These are phyloP conservation scores for Donacobius atricapilla DNA, from an alignment of 2,113 vertebrate species.

Conservation along the genomic window DNA sequence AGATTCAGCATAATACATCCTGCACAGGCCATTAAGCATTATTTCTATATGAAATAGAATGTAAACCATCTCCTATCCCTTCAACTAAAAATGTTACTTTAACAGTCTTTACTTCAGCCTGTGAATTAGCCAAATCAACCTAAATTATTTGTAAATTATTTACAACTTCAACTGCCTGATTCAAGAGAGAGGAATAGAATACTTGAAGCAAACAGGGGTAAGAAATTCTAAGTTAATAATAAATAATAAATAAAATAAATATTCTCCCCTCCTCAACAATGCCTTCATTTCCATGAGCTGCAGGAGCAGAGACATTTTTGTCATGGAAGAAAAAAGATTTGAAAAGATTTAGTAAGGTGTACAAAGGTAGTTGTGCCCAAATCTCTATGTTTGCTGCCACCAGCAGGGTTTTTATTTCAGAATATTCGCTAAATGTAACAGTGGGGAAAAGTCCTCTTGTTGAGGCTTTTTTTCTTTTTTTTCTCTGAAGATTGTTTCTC, in stretches of 20 bases:
- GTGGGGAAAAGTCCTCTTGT: background rate
- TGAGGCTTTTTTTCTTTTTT: background rate
- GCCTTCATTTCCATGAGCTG: background rate
- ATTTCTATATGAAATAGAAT: background rate
- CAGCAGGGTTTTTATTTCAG: background rate
- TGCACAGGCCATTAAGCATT: background rate
- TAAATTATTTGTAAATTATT: background rate
- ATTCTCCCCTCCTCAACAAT: background rate
- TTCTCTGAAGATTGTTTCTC: background rate
- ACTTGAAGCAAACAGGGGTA: background rate
- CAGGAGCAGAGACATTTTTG: background rate
- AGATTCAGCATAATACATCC: background rate
- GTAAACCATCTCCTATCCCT: background rate
- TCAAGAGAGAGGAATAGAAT: background rate
- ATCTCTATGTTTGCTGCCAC: accelerated
- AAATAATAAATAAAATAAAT: too few relatives aligned
- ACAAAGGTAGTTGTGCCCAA: background rate
- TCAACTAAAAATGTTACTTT: background rate
- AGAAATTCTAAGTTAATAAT: background rate
- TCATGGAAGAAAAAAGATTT: background rate
- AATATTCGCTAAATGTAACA: background rate
- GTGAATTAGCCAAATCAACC: background rate
- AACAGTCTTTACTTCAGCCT: background rate
- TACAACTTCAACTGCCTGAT: background rate
- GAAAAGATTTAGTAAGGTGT: background rate